Evolutionary conservation across 2,113 vertebrate species (phyloP), one percentile per base, ranked within the genome.

Genomic region (Sterna hirundo): DNA sequence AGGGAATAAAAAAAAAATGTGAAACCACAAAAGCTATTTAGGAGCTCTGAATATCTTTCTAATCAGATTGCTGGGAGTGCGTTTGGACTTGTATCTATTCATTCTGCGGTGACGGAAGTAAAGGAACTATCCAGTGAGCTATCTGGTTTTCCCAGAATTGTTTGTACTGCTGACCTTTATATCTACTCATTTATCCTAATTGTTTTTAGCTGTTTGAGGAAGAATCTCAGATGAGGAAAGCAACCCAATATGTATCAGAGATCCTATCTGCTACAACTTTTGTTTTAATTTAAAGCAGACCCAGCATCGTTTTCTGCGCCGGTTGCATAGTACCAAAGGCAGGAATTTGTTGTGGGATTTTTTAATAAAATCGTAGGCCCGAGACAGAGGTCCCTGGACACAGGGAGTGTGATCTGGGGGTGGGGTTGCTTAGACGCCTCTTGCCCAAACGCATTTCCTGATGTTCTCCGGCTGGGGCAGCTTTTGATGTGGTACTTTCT

Each of bases 71-170:
- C 83, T 92, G 94, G 77, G 94, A 96, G 94, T 95, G 54, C 40
- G 64, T 96, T 96, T 97, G 94, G 95, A 97, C 95, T 88, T 90
- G 95, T 94, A 96, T 97, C 96, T 96, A 95, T 86, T 97, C 92
- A 96, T 97, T 97, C 95, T 96, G 96, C 4, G 90, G 95, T 95
- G 95, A 96, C 90, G 94, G 97, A 97, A 96, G 96, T 96, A n/a
- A 90, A 95, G 94, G 95, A 93, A 97, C 92, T 96, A 97, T 97
- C 94, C 96, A 96, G 88, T 93, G 97, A 96, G 91, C 94, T 92
- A 94, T 97, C 92, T 96, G 89, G 92, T 68, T 97, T 97, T 97
- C 94, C 94, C 95, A 97, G 96, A 97, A 96, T 97, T 97, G 95
- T 97, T 96, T 96, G 95, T 90, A 84, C 94, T 84, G 93, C 92